Evolutionary conservation across 2,888 invertebrate species (phyloP), one percentile per base, ranked within the genome.

Genomic region (Chloroclystis v-ata): DNA sequence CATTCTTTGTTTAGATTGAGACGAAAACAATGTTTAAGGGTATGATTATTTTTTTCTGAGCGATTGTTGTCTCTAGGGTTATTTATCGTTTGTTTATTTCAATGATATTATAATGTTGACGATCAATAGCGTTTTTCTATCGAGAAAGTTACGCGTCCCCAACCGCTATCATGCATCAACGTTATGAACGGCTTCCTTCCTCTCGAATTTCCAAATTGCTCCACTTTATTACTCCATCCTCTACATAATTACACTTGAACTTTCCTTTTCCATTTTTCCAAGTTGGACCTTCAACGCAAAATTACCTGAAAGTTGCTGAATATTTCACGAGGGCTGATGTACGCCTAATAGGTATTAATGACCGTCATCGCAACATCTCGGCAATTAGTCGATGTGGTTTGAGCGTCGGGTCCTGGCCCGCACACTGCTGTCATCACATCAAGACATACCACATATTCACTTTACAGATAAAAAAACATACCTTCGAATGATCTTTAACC

Each of bases 341-440:
- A 11, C 25, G 38, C 61, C 65, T 62, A 67, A 73, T 69, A 63
- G 62, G 67, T 68, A 75, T 72, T 68, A 71, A 72, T 70, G 60
- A 59, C 50, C 64, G 68, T 58, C 60, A 59, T 58, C 59, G 54
- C 62, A 49, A 54, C 63, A 74, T 76, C 69, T 66, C n/a, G 52
- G 59, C 68, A 72, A 75, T 78, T 75, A 76, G 64, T 56, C 67
- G 68, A 70, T 68, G 69, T 61, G 60, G 64, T 66, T 61, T 65
- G 54, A 66, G 25, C 44, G 39, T 43, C 42, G 28, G 30, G 14
- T n/a, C n/a, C n/a, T n/a, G n/a, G n/a, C n/a, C n/a, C n/a, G n/a
- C 13, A 14, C 32, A 33, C 16, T 16, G 6, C 35, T 20, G n/a
- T n/a, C n/a, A n/a, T n/a, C n/a, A n/a, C n/a, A n/a, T 11, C 20